A percentile compares a stretch with the other conserved stretches of the same genome.
phyloP scores from a whole-genome alignment of 1,140 invertebrate species.

The Drosophila sproati region DNA sequence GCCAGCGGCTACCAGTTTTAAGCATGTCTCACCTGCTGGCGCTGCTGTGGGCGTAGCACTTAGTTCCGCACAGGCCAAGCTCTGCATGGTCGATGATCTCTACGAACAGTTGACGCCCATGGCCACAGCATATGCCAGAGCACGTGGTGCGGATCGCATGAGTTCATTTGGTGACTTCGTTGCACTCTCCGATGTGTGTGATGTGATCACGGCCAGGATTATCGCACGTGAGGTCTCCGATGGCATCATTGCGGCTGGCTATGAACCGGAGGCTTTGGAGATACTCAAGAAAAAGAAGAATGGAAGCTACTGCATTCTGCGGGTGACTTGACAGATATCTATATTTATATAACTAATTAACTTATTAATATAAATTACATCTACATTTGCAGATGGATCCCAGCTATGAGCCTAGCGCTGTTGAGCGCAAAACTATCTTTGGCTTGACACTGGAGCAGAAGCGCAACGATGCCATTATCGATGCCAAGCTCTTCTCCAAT shows the following conservation, averaged over 20 bases:
- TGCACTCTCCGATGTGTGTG: conserved; percentile 96
- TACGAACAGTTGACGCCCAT: conserved; percentile 91
- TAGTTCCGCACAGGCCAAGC: conserved; percentile 89
- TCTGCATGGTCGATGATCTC: conserved; percentile 97
- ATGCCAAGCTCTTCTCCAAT: conserved; percentile 92
- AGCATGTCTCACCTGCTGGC: conserved; percentile 98
- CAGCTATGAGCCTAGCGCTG: conserved; percentile 90
- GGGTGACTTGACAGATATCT: conserved; percentile 84
- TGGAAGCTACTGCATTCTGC: conserved; percentile 95
- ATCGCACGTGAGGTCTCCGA: conserved; percentile 95
- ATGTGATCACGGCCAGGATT: conserved; percentile 92
- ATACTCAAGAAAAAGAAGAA: conserved; percentile 98
- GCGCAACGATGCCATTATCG: conserved; percentile 95
- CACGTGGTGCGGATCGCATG: conserved; percentile 98
- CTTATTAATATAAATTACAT: neutral
- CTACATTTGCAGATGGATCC: conserved; percentile 92
- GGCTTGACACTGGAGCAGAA: conserved; percentile 96
- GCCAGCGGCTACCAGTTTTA: conserved; percentile 98
- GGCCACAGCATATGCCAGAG: conserved; percentile 97
- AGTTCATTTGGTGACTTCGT: conserved; percentile 99
- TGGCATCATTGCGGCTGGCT: conserved; percentile 98
- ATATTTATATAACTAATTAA: neutral
- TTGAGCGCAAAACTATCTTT: conserved; percentile 95
- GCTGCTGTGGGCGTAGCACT: conserved; percentile 95
- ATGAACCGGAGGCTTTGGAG: conserved; percentile 92